A percentile compares a stretch with the other conserved stretches of the same genome.
phyloP scores from a whole-genome alignment of 2,113 vertebrate genomes.

The Collichthys lucidus region DNA sequence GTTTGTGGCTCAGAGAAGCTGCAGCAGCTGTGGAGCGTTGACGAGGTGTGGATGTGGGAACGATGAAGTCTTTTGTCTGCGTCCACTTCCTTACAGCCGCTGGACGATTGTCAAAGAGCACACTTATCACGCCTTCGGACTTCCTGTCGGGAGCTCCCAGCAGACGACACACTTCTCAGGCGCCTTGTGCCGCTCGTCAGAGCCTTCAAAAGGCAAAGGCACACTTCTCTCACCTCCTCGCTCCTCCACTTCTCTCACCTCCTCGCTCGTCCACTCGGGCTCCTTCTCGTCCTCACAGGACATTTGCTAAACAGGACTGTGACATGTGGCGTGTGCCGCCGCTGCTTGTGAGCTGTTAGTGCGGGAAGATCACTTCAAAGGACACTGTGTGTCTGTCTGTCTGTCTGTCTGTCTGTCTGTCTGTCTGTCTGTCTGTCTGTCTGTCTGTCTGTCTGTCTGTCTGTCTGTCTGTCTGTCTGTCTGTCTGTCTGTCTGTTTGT shows the following conservation, averaged over 20 bases:
- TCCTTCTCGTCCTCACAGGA: background rate
- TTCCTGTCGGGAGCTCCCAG: constrained; percentile 19
- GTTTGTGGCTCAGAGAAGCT: no score
- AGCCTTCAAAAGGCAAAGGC: constrained; percentile 27
- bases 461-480: no score
- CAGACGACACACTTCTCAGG: constrained; percentile 40
- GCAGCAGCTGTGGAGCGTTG: background rate
- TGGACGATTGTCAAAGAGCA: constrained; percentile 38
- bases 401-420: no score
- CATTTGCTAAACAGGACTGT: background rate
- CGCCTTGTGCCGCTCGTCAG: background rate
- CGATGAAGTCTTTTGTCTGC: background rate
- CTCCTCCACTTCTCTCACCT: constrained; percentile 55
- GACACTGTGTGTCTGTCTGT: no score
- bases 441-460: no score
- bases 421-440: no score
- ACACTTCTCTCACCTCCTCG: constrained; percentile 51
- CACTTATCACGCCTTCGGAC: constrained; percentile 45
- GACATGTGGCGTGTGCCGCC: constrained; percentile 18
- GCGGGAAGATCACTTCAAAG: background rate
- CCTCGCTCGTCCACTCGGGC: background rate
- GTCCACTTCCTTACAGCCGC: background rate
- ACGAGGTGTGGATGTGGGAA: constrained; percentile 5
- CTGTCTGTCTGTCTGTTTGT: no score
- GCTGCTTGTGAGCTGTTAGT: background rate